Evolutionary conservation across 2,888 invertebrate genomes (phyloP).

Genomic region (Sminthurides aquaticus): DNA sequence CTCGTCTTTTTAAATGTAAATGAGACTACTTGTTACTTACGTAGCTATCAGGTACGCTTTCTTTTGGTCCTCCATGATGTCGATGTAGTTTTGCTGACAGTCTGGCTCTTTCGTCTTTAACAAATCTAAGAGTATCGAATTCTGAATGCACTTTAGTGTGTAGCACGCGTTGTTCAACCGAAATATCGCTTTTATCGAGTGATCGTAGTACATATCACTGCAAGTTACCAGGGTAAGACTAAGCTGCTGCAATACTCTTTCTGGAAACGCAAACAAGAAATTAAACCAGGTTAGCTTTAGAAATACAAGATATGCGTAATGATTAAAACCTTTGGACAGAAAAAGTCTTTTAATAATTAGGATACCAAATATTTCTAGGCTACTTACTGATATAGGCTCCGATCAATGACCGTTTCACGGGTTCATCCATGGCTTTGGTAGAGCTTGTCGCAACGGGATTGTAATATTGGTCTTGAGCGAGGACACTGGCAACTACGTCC

Average conservation of each 20-base stretch:
- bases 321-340: too few relatives aligned
- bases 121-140: conserved; percentile 73
- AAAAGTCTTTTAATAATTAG: conserved; percentile 13
- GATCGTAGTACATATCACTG: conserved; percentile 83
- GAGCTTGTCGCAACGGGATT: conserved; percentile 45
- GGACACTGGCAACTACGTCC: conserved; percentile 64
- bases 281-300: too few relatives aligned
- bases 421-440: conserved; percentile 46
- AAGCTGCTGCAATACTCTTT: conserved; percentile 80
- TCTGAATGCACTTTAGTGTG: conserved; percentile 81
- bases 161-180: conserved; percentile 91
- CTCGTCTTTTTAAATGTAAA: too few relatives aligned
- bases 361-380: conserved; percentile 19
- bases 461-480: conserved; percentile 52
- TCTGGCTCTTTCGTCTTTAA: conserved; percentile 74
- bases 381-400: conserved; percentile 74
- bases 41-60: conserved; percentile 54
- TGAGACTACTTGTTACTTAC: too few relatives aligned
- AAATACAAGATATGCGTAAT: too few relatives aligned
- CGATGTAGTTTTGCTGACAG: conserved; percentile 76
- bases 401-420: conserved; percentile 59
- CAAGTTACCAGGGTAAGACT: conserved; percentile 82
- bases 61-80: conserved; percentile 78
- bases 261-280: conserved; percentile 51
- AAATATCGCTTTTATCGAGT: conserved; percentile 78